Conservation (phyloP, 2,797 vertebrate genomes). For the Coranthus polyacanthus region DNA sequence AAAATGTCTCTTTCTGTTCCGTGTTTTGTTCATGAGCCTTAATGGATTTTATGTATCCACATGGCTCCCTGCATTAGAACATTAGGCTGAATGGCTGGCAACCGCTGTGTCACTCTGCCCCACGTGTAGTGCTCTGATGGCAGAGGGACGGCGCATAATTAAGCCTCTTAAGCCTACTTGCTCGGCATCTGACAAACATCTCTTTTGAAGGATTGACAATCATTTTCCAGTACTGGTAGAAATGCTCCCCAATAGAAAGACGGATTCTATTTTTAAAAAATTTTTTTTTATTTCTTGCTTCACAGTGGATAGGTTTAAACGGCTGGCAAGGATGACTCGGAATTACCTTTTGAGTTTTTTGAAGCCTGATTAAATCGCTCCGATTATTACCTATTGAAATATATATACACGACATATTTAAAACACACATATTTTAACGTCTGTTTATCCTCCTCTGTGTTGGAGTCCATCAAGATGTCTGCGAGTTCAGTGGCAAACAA, state of each 20-base stretch:
- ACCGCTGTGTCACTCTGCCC: constrained; percentile 82
- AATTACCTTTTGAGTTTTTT: constrained; percentile 23
- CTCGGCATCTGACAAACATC: constrained; percentile 77
- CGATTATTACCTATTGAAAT: neutral
- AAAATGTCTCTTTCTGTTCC: constrained; percentile 53
- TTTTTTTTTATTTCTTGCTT: neutral
- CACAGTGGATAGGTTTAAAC: neutral
- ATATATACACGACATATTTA: neutral
- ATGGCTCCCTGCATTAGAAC: constrained; percentile 80
- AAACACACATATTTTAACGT: constrained; percentile 33
- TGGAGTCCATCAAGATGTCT: constrained; percentile 19
- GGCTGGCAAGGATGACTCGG: neutral
- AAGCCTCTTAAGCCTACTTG: constrained; percentile 75
- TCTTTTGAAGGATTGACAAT: constrained; percentile 75
- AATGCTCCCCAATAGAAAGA: constrained; percentile 36
- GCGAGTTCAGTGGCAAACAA: constrained; percentile 41
- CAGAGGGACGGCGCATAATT: constrained; percentile 77
- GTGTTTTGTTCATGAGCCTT: constrained; percentile 61
- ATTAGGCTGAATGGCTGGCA: constrained; percentile 84
- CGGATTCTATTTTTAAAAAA: constrained; percentile 1
- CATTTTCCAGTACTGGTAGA: constrained; percentile 54
- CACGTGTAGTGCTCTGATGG: constrained; percentile 77
- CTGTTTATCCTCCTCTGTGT: constrained; percentile 37
- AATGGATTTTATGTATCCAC: constrained; percentile 80
- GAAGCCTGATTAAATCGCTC: constrained; percentile 2